Percentiles rank a stretch among this genome's conserved stretches.
These are phyloP conservation scores for Oxygymnocypris stewartii DNA, from an alignment of 2,113 vertebrate genomes.

Conservation along the genomic window DNA sequence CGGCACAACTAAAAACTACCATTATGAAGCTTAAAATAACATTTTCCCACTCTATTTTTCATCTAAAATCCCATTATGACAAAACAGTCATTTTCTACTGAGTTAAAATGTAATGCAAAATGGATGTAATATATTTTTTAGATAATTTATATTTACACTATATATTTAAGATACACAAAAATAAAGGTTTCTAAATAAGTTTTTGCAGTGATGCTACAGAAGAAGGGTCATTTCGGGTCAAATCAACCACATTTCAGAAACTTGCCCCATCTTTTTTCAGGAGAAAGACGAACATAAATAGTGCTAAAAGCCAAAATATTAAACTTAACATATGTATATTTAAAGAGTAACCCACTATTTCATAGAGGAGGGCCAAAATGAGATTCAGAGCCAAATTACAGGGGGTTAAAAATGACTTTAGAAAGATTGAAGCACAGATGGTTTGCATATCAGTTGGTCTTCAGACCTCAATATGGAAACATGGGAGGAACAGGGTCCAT, in stretches of 20 bases:
- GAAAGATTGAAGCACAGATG: background rate
- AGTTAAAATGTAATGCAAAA: background rate
- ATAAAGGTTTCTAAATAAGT: no score
- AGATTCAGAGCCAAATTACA: background rate
- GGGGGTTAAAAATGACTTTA: background rate
- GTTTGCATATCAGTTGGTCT: no score
- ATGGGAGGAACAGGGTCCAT: no score
- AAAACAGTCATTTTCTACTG: background rate
- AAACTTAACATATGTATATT: no score
- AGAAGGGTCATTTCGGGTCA: background rate
- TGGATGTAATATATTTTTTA: background rate
- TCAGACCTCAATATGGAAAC: no score
- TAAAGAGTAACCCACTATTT: background rate
- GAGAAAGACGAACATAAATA: no score
- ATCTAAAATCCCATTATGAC: background rate
- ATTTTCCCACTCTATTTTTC: background rate
- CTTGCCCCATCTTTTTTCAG: no score
- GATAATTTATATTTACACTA: no score
- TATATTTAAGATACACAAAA: no score
- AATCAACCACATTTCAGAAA: background rate
- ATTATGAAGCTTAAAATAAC: background rate
- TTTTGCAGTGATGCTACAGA: background rate
- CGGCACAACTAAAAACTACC: background rate
- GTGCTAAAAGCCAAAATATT: no score
- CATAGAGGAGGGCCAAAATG: background rate